phyloP scores from a whole-genome alignment of 2,888 invertebrate species.

The Coelopa pilipes region DNA sequence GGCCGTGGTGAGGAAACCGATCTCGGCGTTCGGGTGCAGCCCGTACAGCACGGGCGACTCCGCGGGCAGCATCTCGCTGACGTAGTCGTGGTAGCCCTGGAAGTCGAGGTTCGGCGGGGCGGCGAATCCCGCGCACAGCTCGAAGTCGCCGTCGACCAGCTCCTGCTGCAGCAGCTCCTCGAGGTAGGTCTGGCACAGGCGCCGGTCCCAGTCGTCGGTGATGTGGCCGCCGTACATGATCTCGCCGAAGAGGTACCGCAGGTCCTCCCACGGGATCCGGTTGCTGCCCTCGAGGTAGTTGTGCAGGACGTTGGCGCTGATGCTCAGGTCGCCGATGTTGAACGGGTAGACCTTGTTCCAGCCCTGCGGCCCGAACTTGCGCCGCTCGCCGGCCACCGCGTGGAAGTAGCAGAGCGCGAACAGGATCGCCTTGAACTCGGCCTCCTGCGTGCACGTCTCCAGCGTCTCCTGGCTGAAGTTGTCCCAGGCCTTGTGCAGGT shows the following conservation, averaged over 20 bases:
- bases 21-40: slow-evolving; percentile 94
- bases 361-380: slow-evolving; percentile 95
- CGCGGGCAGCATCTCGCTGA: slow-evolving; percentile 85
- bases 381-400: slow-evolving; percentile 90
- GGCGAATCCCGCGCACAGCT: slow-evolving; percentile 84
- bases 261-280: slow-evolving; percentile 93
- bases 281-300: slow-evolving; percentile 93
- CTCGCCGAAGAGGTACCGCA: slow-evolving; percentile 94
- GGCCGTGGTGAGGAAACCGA: slow-evolving; percentile 88
- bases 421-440: slow-evolving; percentile 90
- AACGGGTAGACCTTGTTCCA: slow-evolving; percentile 88
- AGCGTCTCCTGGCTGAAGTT: slow-evolving; percentile 92
- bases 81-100: slow-evolving; percentile 85
- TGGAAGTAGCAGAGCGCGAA: slow-evolving; percentile 96
- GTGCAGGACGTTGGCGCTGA: slow-evolving; percentile 89
- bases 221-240: slow-evolving; percentile 99
- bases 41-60: slow-evolving; percentile 94
- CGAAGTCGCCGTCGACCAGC: slow-evolving; percentile 86
- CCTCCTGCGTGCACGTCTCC: slow-evolving; percentile 92
- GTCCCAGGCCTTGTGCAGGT: slow-evolving; percentile 92
- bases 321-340: slow-evolving; percentile 88
- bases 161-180: slow-evolving; percentile 89
- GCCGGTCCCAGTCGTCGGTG: slow-evolving; percentile 95
- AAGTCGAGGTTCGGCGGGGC: slow-evolving; percentile 92
- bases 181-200: slow-evolving; percentile 86